Conservation (phyloP, 1,140 invertebrate species). For the Nephotettix cincticeps region DNA sequence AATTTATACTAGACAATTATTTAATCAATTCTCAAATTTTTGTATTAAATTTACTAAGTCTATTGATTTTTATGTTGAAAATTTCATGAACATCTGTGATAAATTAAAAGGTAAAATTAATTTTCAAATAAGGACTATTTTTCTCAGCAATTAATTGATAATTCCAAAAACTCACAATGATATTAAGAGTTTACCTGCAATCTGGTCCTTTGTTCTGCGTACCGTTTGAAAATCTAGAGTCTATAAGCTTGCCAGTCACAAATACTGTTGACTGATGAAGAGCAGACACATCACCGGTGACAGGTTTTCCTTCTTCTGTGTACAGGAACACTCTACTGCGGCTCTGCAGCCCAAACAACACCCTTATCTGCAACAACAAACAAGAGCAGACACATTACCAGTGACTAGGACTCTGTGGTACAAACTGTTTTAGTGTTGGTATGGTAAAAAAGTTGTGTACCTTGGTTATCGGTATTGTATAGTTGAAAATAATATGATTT, state of each 20-base stretch:
- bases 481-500: background rate
- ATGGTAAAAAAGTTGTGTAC: background rate
- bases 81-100: too few relatives aligned
- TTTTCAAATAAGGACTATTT: too few relatives aligned
- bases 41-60: too few relatives aligned
- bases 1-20: too few relatives aligned
- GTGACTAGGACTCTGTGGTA: background rate
- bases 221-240: background rate
- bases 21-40: too few relatives aligned
- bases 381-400: background rate
- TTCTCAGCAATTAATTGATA: too few relatives aligned
- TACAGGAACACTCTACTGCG: background rate
- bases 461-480: background rate
- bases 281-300: background rate
- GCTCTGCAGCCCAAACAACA: constrained; percentile 9
- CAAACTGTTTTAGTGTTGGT: background rate
- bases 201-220: background rate
- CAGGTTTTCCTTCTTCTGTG: background rate
- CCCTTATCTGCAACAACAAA: background rate
- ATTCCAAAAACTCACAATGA: background rate
- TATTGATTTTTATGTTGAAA: too few relatives aligned
- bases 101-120: too few relatives aligned
- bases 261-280: background rate
- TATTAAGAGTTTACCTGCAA: background rate
- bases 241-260: background rate